Evolutionary conservation across 2,888 invertebrate genomes (phyloP).

Genomic region (Yponomeuta malinellus): DNA sequence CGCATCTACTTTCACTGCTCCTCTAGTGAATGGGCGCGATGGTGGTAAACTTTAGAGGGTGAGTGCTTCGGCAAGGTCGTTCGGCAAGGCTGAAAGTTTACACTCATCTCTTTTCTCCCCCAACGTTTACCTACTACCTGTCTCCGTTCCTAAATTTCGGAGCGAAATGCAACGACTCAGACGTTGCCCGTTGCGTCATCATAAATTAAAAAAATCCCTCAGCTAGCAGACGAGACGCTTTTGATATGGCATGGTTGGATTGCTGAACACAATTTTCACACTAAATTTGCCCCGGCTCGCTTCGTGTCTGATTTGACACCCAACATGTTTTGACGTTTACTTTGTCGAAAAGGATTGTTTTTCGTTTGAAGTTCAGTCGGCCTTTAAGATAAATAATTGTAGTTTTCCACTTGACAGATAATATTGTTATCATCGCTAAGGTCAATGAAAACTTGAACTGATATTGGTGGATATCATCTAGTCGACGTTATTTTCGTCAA

Average conservation of each 20-base stretch:
- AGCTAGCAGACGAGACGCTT: background rate
- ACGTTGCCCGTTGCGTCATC: background rate
- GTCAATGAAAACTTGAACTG: slow-evolving; percentile 54
- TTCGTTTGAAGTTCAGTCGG: background rate
- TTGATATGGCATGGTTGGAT: background rate
- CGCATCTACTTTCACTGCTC: slow-evolving; percentile 51
- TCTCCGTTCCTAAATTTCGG: background rate
- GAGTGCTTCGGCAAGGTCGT: slow-evolving; percentile 54
- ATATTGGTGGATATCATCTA: slow-evolving; percentile 19
- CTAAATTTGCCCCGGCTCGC: background rate
- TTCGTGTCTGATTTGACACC: background rate
- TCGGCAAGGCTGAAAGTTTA: slow-evolving; percentile 51
- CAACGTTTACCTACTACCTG: slow-evolving; percentile 4
- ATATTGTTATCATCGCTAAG: slow-evolving; percentile 32
- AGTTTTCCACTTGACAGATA: slow-evolving; percentile 32
- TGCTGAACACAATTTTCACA: background rate
- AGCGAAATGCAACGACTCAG: background rate
- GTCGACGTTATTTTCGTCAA: slow-evolving; percentile 46
- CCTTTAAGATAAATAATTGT: slow-evolving; percentile 17
- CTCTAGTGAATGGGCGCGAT: slow-evolving; percentile 61
- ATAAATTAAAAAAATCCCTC: background rate
- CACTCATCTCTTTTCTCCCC: slow-evolving; percentile 43
- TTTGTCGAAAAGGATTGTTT: background rate
- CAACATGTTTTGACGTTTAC: background rate
- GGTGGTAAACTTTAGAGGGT: slow-evolving; percentile 47